Base-by-base conservation (phyloP, 2,797 vertebrate genomes). In the Ispidina picta region DNA sequence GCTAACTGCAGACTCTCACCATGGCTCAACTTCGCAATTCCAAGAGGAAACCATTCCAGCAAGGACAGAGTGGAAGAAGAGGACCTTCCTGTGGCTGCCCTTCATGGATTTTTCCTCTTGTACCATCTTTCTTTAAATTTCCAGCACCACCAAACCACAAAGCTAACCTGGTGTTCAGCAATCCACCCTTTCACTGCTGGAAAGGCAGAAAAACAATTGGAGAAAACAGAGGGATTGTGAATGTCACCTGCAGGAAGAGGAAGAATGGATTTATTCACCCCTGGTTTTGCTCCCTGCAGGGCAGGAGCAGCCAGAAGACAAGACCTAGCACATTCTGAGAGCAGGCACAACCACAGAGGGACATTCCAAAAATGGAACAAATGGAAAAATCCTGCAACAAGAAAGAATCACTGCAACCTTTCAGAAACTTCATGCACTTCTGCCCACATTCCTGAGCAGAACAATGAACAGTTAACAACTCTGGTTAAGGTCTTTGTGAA, bases 1-100 rank as follows among this genome's bases (percentile, higher is more conserved):
- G 23, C 19, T 66, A 1, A 26, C 11, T 17, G 0, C 7, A 8
- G 3, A 48, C 2, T 18, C 49, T 35, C 59, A 70, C 18, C 10
- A 0, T 0, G 0, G 11, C 23, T 49, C 4, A 56, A 29, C 11
- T 43, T 10, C 5, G 3, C 6, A 17, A 14, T 6, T 31, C 5
- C 16, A 37, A 46, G 1, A 12, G 19, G 25, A 26, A 8, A 29
- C 31, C 14, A 15, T 15, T 41, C 18, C n/a, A 3, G 31, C 35
- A 63, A 66, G 26, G 25, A 33, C n/a, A 29, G 29, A 35, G 19
- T 2, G 9, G 12, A 64, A 8, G 9, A 41, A 18, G 5, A 62
- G 4, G 19, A 39, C 8, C 26, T 72, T 26, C 54, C 43, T 52
- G 37, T 2, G 14, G 59, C 64, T 83, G 49, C 55, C 64, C 26